phyloP scores from a whole-genome alignment of 2,797 vertebrate species.

The Megalops cyprinoides region DNA sequence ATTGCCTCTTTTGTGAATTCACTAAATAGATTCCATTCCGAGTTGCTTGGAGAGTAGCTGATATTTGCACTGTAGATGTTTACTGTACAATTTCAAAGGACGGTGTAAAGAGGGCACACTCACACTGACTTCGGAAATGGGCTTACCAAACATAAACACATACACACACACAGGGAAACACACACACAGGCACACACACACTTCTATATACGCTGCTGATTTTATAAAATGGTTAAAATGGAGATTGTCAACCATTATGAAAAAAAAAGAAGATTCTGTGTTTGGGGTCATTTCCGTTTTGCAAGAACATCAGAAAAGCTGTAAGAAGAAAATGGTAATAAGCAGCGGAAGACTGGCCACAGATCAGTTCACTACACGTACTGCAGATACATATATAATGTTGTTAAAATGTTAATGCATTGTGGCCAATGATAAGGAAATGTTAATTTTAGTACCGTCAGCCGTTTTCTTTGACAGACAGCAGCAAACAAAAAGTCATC shows the following conservation, averaged over 20 bases:
- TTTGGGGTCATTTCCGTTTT: not conserved
- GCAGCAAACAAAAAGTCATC: not conserved
- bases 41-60: not conserved
- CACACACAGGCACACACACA: too few species aligned
- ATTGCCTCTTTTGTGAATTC: not conserved
- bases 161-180: not conserved
- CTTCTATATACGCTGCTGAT: too few species aligned
- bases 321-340: not conserved
- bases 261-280: too few species aligned
- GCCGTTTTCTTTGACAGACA: constrained; percentile 7
- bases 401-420: not conserved
- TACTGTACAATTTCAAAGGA: not conserved
- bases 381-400: not conserved
- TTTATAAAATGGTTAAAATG: too few species aligned
- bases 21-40: not conserved
- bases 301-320: not conserved
- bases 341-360: not conserved
- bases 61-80: not conserved
- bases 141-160: too few species aligned
- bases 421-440: not conserved
- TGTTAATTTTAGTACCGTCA: not conserved
- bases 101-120: not conserved
- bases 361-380: too few species aligned
- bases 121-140: not conserved
- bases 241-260: too few species aligned